Conservation (phyloP, 2,888 invertebrate genomes). For the Nomada ruficornis region DNA sequence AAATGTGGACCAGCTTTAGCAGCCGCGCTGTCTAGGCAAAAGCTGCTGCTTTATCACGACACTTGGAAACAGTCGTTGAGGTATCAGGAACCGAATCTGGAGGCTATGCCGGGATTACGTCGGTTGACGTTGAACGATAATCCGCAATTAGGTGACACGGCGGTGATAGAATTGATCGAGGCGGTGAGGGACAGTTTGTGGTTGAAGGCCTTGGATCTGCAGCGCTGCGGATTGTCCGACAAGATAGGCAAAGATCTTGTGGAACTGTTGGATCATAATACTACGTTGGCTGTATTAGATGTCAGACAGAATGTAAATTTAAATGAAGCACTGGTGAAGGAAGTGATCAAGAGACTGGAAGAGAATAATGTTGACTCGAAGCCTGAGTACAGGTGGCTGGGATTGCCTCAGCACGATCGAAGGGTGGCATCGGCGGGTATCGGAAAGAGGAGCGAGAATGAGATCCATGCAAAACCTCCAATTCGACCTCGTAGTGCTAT, state of each 20-base stretch:
- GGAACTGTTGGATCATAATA: slow-evolving; percentile 88
- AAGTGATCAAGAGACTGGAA: slow-evolving; percentile 75
- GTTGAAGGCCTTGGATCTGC: slow-evolving; percentile 92
- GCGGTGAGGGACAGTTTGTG: slow-evolving; percentile 91
- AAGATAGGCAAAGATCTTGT: slow-evolving; percentile 86
- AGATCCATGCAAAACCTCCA: slow-evolving; percentile 33
- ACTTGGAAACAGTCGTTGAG: slow-evolving; percentile 93
- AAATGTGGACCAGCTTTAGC: slow-evolving; percentile 88
- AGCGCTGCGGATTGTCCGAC: slow-evolving; percentile 90
- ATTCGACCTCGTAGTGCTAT: slow-evolving; percentile 69
- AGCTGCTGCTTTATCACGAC: slow-evolving; percentile 90
- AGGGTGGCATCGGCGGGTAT: slow-evolving; percentile 69
- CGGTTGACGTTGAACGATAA: slow-evolving; percentile 90
- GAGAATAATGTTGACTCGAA: slow-evolving; percentile 61
- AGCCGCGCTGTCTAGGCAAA: slow-evolving; percentile 87
- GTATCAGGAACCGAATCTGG: slow-evolving; percentile 90
- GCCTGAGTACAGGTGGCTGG: slow-evolving; percentile 78
- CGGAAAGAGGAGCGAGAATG: slow-evolving; percentile 38
- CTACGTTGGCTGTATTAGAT: slow-evolving; percentile 89
- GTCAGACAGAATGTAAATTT: slow-evolving; percentile 87
- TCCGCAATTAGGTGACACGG: slow-evolving; percentile 88
- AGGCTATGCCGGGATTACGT: slow-evolving; percentile 90
- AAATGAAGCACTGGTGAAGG: slow-evolving; percentile 85
- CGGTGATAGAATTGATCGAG: slow-evolving; percentile 87
- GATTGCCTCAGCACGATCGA: slow-evolving; percentile 70